Percentiles rank a stretch among this genome's conserved stretches.
Conservation (phyloP, 1,140 invertebrate species). For the Aphelenchoides fujianensis region DNA sequence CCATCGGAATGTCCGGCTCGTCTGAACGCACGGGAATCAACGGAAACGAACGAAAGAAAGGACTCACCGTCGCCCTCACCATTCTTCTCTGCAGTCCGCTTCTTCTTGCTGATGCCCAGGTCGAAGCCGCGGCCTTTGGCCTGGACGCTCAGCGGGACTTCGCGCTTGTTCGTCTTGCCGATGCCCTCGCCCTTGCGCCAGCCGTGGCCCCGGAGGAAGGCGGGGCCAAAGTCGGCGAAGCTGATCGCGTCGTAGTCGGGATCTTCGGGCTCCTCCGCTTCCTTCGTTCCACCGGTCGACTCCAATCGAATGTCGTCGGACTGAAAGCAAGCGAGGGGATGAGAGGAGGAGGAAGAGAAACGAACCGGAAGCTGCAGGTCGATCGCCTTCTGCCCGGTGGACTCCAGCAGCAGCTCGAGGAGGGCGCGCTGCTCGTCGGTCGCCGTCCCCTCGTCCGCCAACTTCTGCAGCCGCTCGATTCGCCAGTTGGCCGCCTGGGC, state of each 20-base stretch:
- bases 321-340: too few relatives aligned
- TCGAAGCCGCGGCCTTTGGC: conserved; percentile 7
- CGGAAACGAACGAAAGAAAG: neutral
- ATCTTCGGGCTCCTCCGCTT: conserved; percentile 6
- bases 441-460: conserved; percentile 7
- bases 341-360: neutral
- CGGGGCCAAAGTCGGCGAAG: conserved; percentile 31
- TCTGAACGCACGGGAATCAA: conserved; percentile 24
- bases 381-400: neutral
- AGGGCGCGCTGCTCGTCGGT: conserved; percentile 12
- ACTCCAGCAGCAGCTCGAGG: conserved; percentile 12
- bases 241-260: conserved; percentile 32
- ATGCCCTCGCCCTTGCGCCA: conserved; percentile 41
- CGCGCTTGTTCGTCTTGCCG: conserved; percentile 33
- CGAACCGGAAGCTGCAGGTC: neutral
- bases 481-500: conserved; percentile 15
- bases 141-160: conserved; percentile 33
- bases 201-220: conserved; percentile 41
- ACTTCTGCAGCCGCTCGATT: conserved; percentile 1
- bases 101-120: conserved; percentile 13
- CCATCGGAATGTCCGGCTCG: neutral
- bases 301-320: conserved; percentile 2
- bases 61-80: neutral
- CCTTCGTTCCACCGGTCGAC: neutral
- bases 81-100: too few relatives aligned